Evolutionary conservation across 2,888 invertebrate genomes (phyloP).

Genomic region (Melipona beecheii): DNA sequence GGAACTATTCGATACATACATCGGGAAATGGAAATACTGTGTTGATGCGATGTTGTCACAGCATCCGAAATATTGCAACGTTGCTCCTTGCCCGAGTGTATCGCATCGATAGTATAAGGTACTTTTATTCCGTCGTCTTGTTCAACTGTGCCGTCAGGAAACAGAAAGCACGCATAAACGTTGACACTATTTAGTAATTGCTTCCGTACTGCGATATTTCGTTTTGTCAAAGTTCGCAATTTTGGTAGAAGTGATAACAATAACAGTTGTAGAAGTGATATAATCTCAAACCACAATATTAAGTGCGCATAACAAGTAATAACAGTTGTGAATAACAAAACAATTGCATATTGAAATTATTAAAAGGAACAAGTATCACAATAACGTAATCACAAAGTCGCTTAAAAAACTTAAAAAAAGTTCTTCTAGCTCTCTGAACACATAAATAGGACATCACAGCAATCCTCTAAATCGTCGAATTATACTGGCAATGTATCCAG

Average conservation of each 20-base stretch:
- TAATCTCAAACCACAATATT: slow-evolving; percentile 4
- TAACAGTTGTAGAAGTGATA: background rate
- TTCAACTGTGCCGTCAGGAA: slow-evolving; percentile 8
- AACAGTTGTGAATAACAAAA: background rate
- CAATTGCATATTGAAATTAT: background rate
- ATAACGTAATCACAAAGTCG: background rate
- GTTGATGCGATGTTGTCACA: slow-evolving; percentile 55
- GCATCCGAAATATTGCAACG: slow-evolving; percentile 57
- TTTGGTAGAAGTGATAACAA: background rate
- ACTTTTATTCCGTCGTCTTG: slow-evolving; percentile 26
- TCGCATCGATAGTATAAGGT: slow-evolving; percentile 48
- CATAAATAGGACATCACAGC: background rate
- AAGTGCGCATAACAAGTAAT: background rate
- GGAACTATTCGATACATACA: slow-evolving; percentile 21
- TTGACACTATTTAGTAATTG: background rate
- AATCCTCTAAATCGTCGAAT: background rate
- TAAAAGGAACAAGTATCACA: background rate
- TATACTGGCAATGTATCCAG: background rate
- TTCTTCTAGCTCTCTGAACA: background rate
- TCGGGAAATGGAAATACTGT: slow-evolving; percentile 38
- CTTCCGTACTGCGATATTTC: slow-evolving; percentile 7
- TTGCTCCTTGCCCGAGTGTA: slow-evolving; percentile 41
- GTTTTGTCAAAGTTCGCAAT: background rate
- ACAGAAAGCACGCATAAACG: background rate
- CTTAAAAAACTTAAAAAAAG: slow-evolving; percentile 1